Evolutionary conservation across 2,797 vertebrate genomes (phyloP), one percentile per base, ranked within the genome.

Genomic region (Siniperca undulata): DNA sequence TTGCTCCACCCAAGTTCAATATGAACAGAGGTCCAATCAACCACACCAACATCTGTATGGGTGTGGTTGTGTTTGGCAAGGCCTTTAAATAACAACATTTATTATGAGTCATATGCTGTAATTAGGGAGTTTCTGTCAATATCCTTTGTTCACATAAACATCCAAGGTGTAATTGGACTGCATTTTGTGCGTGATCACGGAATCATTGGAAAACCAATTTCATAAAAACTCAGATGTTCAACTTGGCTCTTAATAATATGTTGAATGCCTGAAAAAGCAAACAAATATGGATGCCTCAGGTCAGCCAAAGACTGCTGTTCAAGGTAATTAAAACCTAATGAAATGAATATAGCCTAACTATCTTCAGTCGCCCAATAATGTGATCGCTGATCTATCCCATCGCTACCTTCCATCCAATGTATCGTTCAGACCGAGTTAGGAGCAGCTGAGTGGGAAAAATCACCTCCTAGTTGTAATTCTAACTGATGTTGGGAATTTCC

Each of bases 1-100:
- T 60, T n/a, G 5, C 30, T 68, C 50, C 76, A 50, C 50, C 70
- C 50, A 48, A 20, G 9, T 50, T 50, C 2, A 59, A 40, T n/a
- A 53, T 3, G 67, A 70, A 36, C 34, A 70, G 60, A 69, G 56
- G 38, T 70, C 22, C 40, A 53, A 30, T 68, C 30, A 55, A 17
- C 24, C 46, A 55, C 53, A 44, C 13, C 24, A 0, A 13, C 7
- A 16, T 16, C 12, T 1, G 27, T 11, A 3, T 24, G 48, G 17
- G 12, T 13, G 69, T 50, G 61, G 12, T 59, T 55, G 48, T 30
- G 2, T 46, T 58, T 50, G n/a, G 2, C 8, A 42, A 27, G 3
- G 2, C 0, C 30, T 61, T 72, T 36, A 17, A 48, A 27, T 19
- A 69, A 44, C 20, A 30, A 42, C 19, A 27, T 34, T 74, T 67